A percentile compares a stretch with the other conserved stretches of the same genome.
phyloP scores from a whole-genome alignment of 2,113 vertebrate genomes.

The Epinephelus cyanopodus region DNA sequence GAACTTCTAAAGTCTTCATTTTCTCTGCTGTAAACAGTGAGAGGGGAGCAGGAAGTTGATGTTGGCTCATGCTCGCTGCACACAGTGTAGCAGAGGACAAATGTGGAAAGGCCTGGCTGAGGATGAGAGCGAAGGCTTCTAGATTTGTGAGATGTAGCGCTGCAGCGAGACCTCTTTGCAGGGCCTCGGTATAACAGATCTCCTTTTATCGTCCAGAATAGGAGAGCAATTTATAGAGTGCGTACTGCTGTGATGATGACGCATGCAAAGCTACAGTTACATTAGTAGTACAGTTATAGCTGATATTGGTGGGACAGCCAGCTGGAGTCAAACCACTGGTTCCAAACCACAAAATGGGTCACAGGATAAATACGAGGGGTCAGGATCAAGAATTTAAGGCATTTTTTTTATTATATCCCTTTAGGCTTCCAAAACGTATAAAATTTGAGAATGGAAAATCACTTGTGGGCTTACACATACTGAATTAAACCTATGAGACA shows the following conservation, averaged over 20 bases:
- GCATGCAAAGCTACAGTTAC: slow-evolving; percentile 4
- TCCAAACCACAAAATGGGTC: background rate
- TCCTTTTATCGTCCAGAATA: slow-evolving; percentile 34
- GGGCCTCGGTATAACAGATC: slow-evolving; percentile 35
- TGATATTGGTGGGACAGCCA: background rate
- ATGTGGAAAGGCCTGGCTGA: slow-evolving; percentile 54
- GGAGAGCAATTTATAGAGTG: slow-evolving; percentile 57
- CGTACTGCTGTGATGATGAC: slow-evolving; percentile 9
- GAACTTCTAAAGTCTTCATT: slow-evolving; percentile 5
- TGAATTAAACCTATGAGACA: background rate
- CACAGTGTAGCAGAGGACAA: slow-evolving; percentile 18
- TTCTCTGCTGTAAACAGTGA: slow-evolving; percentile 27
- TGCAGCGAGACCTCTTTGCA: slow-evolving; percentile 44
- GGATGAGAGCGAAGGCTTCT: slow-evolving; percentile 60
- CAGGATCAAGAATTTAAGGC: background rate
- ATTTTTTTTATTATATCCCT: background rate
- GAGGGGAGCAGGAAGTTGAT: slow-evolving; percentile 51
- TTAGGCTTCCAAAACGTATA: background rate
- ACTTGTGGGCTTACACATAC: background rate
- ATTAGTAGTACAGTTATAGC: background rate
- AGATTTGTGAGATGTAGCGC: slow-evolving; percentile 61
- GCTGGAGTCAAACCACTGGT: background rate
- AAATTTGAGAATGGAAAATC: background rate
- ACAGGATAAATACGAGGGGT: background rate
- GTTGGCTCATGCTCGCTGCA: slow-evolving; percentile 30